Conservation (phyloP, 1,140 invertebrate genomes). For the Aradophagus sp. region DNA sequence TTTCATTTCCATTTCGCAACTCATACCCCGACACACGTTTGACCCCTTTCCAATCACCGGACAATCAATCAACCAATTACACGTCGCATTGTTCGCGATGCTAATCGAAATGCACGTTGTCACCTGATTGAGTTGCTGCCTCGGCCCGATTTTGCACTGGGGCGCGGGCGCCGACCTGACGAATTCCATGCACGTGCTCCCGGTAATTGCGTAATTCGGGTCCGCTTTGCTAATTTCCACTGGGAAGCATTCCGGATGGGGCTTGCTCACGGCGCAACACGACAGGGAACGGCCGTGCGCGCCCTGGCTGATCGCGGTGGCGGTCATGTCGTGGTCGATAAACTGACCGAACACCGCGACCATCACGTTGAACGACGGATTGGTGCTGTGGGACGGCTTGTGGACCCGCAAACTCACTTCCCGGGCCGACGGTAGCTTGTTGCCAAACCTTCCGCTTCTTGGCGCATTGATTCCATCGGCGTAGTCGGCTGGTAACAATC, state of each 20-base stretch:
- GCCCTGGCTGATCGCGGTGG: conserved; percentile 84
- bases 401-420: conserved; percentile 84
- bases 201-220: conserved; percentile 80
- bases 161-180: conserved; percentile 89
- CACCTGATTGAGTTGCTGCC: conserved; percentile 94
- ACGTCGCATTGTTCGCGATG: too few relatives aligned
- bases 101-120: too few relatives aligned
- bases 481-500: conserved; percentile 84
- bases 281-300: conserved; percentile 79
- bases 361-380: conserved; percentile 86
- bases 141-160: conserved; percentile 86
- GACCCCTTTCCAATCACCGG: too few relatives aligned
- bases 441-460: conserved; percentile 75
- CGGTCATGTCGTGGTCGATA: conserved; percentile 94
- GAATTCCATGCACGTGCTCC: conserved; percentile 87
- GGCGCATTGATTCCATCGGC: conserved; percentile 85
- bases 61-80: too few relatives aligned
- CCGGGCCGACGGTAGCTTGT: conserved; percentile 81
- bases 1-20: too few relatives aligned
- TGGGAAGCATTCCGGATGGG: conserved; percentile 88
- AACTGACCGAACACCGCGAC: conserved; percentile 95
- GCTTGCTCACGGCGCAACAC: conserved; percentile 73
- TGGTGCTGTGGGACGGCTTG: conserved; percentile 80
- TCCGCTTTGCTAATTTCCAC: conserved; percentile 81
- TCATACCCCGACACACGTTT: too few relatives aligned